phyloP scores from a whole-genome alignment of 2,797 vertebrate genomes.

The Otolemur crassicaudatus region DNA sequence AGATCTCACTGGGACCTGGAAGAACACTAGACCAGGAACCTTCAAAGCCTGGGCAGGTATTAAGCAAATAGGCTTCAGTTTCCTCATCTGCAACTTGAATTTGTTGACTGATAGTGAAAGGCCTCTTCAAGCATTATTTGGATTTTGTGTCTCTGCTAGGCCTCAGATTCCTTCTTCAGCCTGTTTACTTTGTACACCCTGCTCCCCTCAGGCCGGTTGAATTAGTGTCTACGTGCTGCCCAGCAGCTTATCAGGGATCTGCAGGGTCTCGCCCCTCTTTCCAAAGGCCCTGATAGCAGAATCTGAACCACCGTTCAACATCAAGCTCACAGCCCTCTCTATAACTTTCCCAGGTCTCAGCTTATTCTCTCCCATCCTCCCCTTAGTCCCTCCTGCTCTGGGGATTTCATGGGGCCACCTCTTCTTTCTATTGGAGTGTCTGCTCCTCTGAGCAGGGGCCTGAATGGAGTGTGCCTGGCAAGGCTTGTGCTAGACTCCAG shows the following conservation, averaged over 20 bases:
- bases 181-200: not conserved
- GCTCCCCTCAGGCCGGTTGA: not conserved
- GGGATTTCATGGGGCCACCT: rapidly evolving
- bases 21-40: too few relatives aligned
- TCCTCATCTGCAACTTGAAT: not conserved
- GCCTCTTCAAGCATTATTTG: not conserved
- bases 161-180: not conserved
- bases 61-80: not conserved
- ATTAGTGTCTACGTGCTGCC: not conserved
- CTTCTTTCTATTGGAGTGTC: not conserved
- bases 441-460: too few relatives aligned
- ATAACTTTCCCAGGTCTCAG: not conserved
- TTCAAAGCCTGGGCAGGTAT: not conserved
- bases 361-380: not conserved
- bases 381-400: not conserved
- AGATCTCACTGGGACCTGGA: not conserved
- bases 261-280: not conserved
- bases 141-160: not conserved
- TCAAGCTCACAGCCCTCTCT: not conserved
- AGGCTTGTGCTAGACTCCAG: not conserved
- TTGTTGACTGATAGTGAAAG: not conserved
- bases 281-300: not conserved
- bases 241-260: not conserved
- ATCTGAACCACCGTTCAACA: too few relatives aligned
- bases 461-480: too few relatives aligned